Base-by-base conservation (phyloP, 2,888 invertebrate species). In the Ophion ellenae region DNA sequence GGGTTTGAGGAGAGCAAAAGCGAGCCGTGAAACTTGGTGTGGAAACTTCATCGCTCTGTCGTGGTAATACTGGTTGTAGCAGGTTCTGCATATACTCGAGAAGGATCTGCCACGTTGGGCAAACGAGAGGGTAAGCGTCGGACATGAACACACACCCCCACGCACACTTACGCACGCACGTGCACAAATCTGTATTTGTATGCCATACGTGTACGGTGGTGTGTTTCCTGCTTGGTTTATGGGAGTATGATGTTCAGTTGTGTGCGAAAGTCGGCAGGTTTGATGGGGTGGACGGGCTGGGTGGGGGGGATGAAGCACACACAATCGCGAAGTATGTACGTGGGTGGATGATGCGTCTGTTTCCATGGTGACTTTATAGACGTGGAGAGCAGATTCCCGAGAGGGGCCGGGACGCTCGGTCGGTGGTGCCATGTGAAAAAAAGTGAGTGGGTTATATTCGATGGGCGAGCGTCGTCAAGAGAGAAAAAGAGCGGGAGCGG, bases 361-460 rank as follows among this genome's bases (percentile, higher is more conserved):
- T 91, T 90, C 91, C 90, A 91, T 91, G 89, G 90, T 85, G 87
- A 91, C 91, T 85, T 76, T 87, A 36, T 59, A 89, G 88, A 89
- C 88, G 88, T 88, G 89, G 81, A 66, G 70, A 70, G 76, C 24
- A 79, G 24, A 78, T 73, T 81, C 63, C 57, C 67, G 75, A 40
- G 71, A 75, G 70, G 67, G 47, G 63, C 24, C 7, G 17, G 40
- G 40, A 40, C 9, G 40, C 40, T 6, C 40, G 40, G 40, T 40
- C 40, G 63, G 20, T 14, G 28, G 61, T 20, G 32, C 40, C 40
- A 9, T 40, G 40, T 9, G 9, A 40, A 40, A 40, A 40, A 40
- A 7, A 6, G 40, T 40, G 40, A 40, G 40, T 7, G 40, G 40
- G 40, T 40, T 40, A 40, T 40, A 40, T 40, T 40, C 40, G 40